Base-by-base conservation (phyloP, 1,140 invertebrate species). In the Galendromus occidentalis region DNA sequence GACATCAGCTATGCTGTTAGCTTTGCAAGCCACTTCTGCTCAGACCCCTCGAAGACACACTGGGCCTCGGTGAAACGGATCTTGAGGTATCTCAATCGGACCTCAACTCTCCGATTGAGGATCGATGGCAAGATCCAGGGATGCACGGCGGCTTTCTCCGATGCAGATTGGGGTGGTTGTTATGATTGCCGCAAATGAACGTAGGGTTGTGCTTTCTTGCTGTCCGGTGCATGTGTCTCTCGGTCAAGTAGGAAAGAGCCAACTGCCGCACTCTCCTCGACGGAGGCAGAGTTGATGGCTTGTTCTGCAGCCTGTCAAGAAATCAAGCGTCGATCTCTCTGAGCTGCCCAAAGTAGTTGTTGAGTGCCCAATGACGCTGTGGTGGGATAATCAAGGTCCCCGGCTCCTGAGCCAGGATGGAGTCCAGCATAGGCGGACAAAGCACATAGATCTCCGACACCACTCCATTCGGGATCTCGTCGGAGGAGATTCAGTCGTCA, bases 1-100 rank as follows among this genome's bases (percentile, higher is more conserved):
- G 78, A 79, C 68, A 76, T 80, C 22, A 66, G 74, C 1, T 78
- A 69, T 71, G 70, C 75, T 30, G 75, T 79, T 0, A 74, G 71
- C 67, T 72, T 71, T 42, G 67, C 78, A 18, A 76, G 75, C 65
- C 76, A 78, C 68, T 80, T 77, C 67, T 74, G 76, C 67, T 72
- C 71, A 47, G 71, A 68, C 67, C 74, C 71, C 67, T 59, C 44
- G 28, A 7, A 67, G 44, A 42, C 42, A 28, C 77, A 80, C 69
- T 79, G 75, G 74, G 69, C 66, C 4, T 71, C 74, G 66, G 74
- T 72, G 0, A 79, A 80, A 65, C 64, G 77, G 59, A 68, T 80
- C 0, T 67, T 79, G 29, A 69, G 71, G 30, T 79, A 79, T 66
- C 59, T 81, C 6, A 76, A 75, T 66, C 74, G 73, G 30, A 79